Evolutionary conservation across 2,113 vertebrate species (phyloP), one percentile per base, ranked within the genome.

Genomic region (Buteo buteo): DNA sequence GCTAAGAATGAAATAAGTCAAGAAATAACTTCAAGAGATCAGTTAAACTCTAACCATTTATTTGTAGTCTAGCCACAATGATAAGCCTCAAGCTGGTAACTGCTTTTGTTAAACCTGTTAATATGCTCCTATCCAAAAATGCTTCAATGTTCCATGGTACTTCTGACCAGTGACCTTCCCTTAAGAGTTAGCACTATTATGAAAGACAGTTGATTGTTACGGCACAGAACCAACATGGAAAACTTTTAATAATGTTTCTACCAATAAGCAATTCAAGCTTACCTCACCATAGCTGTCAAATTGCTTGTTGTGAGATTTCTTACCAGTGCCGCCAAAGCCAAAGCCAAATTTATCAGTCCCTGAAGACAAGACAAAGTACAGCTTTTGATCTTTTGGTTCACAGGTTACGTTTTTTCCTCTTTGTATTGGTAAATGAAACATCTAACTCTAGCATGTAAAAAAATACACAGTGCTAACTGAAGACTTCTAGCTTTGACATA

Each of bases 271-370:
- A 52, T 25, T 58, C 17, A 40, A 58, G 6, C 90, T 96, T 94
- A 99, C 99, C 98, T 99, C 99, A 95, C 99, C 99, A 16, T 99
- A 99, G 96, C 99, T 99, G 97, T 99, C 99, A 98, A 99, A 99
- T 62, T 99, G 99, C 85, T 99, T 99, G 96, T 99, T 99, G 95
- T 99, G 98, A 76, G 99, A 99, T 89, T 99, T 99, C 97, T 99
- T 99, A 88, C 99, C 99, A 34, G 99, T 99, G 70, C 99, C 99
- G 76, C 99, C 99, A 97, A 99, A 99, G 69, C 99, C 99, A 97
- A 99, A 99, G 26, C 99, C 99, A 96, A 98, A 99, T 95, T 99
- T 99, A 97, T 99, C 99, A 47, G 99, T 99, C 65, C 99, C 99
- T 99, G 88, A 59, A 86, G 34, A 77, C 4, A 94, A 94, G 20